A percentile compares a stretch with the other conserved stretches of the same genome.
phyloP scores from a whole-genome alignment of 2,797 vertebrate species.

The Podarcis lilfordi region DNA sequence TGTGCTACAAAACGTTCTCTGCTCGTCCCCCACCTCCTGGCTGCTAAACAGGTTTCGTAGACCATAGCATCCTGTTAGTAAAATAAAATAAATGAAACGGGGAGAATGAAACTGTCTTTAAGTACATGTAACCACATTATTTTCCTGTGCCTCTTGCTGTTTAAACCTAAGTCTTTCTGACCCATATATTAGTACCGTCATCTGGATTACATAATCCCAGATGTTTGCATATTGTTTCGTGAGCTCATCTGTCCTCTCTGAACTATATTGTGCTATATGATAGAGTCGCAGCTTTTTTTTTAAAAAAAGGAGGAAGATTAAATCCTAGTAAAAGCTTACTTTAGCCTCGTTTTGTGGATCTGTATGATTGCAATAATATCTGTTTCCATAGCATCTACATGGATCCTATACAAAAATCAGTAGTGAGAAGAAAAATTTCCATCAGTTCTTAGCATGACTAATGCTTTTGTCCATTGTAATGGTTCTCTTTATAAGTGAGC shows the following conservation, averaged over 20 bases:
- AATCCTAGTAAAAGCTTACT: not conserved
- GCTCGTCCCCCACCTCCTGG: too few species aligned
- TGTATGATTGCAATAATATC: not conserved
- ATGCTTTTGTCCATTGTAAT: not conserved
- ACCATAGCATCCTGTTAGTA: not conserved
- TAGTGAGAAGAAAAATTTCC: not conserved
- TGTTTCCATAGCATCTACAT: not conserved
- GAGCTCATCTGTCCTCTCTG: not conserved
- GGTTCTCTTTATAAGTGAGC: not conserved
- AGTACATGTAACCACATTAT: not conserved
- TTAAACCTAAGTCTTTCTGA: constrained; percentile 8
- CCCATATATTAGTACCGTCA: constrained; percentile 20
- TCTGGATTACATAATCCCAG: constrained; percentile 34
- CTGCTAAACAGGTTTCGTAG: not conserved
- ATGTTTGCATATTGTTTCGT: constrained; percentile 7
- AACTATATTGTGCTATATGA: not conserved
- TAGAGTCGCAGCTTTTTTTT: not conserved
- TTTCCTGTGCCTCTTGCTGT: constrained; percentile 15
- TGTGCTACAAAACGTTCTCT: not conserved
- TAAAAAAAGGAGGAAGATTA: not conserved
- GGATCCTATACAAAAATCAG: not conserved
- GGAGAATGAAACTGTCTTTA: constrained; percentile 1
- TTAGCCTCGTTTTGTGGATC: not conserved
- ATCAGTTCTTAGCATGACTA: not conserved
- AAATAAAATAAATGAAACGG: not conserved